A percentile compares a stretch with the other conserved stretches of the same genome.
These are phyloP conservation scores for Idris sp. DNA, from an alignment of 1,140 invertebrate species.

Conservation along the genomic window DNA sequence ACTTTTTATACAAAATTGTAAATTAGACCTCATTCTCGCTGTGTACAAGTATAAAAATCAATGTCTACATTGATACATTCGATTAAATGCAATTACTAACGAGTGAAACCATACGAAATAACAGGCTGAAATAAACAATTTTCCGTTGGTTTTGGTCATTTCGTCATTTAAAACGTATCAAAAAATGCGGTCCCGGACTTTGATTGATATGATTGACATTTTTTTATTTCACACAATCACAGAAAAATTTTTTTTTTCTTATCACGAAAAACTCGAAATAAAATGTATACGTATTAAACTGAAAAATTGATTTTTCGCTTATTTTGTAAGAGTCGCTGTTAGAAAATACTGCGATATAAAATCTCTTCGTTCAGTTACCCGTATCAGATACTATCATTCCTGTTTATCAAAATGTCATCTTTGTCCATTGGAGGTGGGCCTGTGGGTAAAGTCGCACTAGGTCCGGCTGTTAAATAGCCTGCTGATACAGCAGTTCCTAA, in stretches of 20 bases:
- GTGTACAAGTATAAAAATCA: conserved; percentile 42
- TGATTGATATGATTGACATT: conserved; percentile 41
- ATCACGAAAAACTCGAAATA: no score
- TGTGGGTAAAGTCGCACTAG: conserved; percentile 84
- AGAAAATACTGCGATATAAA: conserved; percentile 63
- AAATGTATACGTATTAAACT: no score
- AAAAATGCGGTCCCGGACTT: conserved; percentile 19
- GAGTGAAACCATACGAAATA: no score
- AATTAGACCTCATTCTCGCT: conserved; percentile 21
- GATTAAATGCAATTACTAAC: conserved; percentile 39
- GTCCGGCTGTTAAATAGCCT: conserved; percentile 89
- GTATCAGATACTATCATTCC: conserved; percentile 76
- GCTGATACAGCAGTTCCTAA: conserved; percentile 85
- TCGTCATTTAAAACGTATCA: conserved; percentile 23
- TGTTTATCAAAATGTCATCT: conserved; percentile 76
- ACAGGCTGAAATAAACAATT: no score
- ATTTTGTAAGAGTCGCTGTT: conserved; percentile 26
- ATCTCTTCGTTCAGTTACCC: conserved; percentile 59
- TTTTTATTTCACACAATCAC: conserved; percentile 16
- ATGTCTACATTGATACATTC: conserved; percentile 17
- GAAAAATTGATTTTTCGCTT: no score
- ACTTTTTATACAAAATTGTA: conserved; percentile 55
- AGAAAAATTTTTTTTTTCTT: no score
- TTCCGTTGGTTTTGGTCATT: no score
- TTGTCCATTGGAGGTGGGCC: conserved; percentile 90